Percentiles rank a stretch among this genome's conserved stretches.
These are phyloP conservation scores for Lepidurus arcticus DNA, from an alignment of 1,140 invertebrate genomes.

Conservation along the genomic window DNA sequence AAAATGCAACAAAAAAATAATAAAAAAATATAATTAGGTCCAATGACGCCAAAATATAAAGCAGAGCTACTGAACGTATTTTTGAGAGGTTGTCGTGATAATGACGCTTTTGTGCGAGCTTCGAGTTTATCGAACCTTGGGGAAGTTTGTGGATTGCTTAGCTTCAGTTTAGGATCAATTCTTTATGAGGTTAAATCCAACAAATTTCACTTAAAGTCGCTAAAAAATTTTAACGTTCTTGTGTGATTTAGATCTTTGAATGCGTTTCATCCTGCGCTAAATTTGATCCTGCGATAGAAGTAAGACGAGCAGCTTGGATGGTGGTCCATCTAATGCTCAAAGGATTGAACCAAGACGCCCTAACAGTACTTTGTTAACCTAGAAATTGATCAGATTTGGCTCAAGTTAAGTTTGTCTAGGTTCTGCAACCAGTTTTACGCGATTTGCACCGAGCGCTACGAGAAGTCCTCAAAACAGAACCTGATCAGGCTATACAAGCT, in stretches of 20 bases:
- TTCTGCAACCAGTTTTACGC: constrained; percentile 59
- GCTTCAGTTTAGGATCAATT: constrained; percentile 63
- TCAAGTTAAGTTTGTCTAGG: constrained; percentile 38
- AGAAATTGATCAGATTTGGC: not conserved
- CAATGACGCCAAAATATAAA: constrained; percentile 65
- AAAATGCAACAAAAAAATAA: constrained; percentile 31
- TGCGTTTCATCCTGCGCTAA: constrained; percentile 62
- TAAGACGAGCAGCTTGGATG: constrained; percentile 69
- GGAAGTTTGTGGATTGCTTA: constrained; percentile 69
- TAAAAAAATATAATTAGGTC: constrained; percentile 49
- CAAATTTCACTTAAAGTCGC: not conserved
- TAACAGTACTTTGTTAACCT: constrained; percentile 45
- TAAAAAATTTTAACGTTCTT: constrained; percentile 22
- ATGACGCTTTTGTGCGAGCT: constrained; percentile 66
- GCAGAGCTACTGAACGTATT: constrained; percentile 65
- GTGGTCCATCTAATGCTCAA: constrained; percentile 64
- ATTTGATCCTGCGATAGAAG: constrained; percentile 61
- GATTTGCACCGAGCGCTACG: constrained; percentile 65
- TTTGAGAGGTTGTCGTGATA: constrained; percentile 59
- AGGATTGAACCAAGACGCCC: constrained; percentile 62
- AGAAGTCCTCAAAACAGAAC: constrained; percentile 54
- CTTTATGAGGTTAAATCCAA: constrained; percentile 59
- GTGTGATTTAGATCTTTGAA: constrained; percentile 56
- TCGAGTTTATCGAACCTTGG: constrained; percentile 79
- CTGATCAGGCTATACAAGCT: constrained; percentile 62